These are phyloP conservation scores for Catamblyrhynchus diadema DNA, from an alignment of 2,797 vertebrate genomes.

Conservation along the genomic window DNA sequence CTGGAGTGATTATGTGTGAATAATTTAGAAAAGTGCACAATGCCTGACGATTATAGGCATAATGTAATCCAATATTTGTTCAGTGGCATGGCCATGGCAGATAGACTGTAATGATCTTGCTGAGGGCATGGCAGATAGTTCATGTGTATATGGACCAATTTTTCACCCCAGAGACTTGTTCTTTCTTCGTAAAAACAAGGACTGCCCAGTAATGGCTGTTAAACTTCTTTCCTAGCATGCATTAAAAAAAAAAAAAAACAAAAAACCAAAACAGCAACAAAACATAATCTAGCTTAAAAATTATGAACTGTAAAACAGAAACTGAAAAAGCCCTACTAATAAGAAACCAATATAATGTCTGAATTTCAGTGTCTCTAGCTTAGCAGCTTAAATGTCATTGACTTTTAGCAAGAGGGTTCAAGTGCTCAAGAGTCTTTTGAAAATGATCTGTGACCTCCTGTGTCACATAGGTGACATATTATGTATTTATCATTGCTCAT, in stretches of 20 bases:
- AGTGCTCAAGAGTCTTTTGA: background rate
- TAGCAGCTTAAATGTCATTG: background rate
- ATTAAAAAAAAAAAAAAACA: background rate
- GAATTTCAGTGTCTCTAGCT: background rate
- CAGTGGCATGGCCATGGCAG: background rate
- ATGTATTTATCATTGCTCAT: background rate
- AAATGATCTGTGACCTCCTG: background rate
- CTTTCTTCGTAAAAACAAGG: background rate
- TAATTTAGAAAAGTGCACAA: slow-evolving; percentile 70
- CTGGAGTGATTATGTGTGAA: slow-evolving; percentile 62
- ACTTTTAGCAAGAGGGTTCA: background rate
- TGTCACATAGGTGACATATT: background rate
- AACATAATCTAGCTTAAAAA: background rate
- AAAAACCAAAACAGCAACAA: accelerated
- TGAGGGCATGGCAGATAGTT: background rate
- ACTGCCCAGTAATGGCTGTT: background rate
- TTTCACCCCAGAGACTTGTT: background rate
- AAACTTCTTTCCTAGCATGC: accelerated
- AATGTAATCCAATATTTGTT: slow-evolving; percentile 62
- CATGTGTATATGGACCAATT: background rate
- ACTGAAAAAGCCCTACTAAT: accelerated
- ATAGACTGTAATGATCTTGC: background rate
- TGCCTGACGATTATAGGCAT: slow-evolving; percentile 46
- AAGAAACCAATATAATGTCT: background rate
- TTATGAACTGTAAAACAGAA: background rate